Base-by-base conservation (phyloP, 2,797 vertebrate genomes). In the Buphagus erythrorhynchus region DNA sequence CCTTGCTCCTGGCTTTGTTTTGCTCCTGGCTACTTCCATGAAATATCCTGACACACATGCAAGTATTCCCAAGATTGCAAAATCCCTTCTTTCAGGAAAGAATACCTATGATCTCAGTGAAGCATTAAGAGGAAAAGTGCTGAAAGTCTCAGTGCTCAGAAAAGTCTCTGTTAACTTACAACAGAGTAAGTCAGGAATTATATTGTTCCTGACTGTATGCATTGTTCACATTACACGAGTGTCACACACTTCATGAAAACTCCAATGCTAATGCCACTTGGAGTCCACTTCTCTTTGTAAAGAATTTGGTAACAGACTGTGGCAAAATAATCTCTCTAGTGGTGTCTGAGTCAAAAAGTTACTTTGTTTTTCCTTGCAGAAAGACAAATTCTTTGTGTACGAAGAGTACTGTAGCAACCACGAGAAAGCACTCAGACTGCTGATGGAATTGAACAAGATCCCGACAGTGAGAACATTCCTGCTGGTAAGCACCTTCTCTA, bases 351-450 rank as follows among this genome's bases (percentile, higher is more conserved):
- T 93, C 55, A 85, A 40, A 55, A 93, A 85, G 9, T 79, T 51
- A 26, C 73, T 59, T 45, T 33, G 36, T 26, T 91, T 92, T 94
- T 94, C 90, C 88, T 97, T 98, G 71, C 98, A 99, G 99, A 99
- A 98, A 98, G 98, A 98, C 85, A 98, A 98, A 80, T 99, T 99
- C 98, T 99, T 99, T 4, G 99, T 99, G 22, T 99, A 99, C 0
- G 98, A 99, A 59, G 99, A 99, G 86, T 99, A 99, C 96, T 99
- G 99, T 97, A 99, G 99, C 96, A 99, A 99, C 97, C 99, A 99
- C 0, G 99, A 99, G 98, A 99, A 99, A 97, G 99, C 99, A 77
- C 97, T 99, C 95, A 97, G 99, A 75, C 98, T 99, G 86, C 98
- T 99, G 75, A 99, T 99, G 98, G 99, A 99, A 94, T 98, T 99